Percentiles rank a stretch among this genome's conserved stretches.
Conservation (phyloP, 2,797 vertebrate species). For the Margarornis squamiger region DNA sequence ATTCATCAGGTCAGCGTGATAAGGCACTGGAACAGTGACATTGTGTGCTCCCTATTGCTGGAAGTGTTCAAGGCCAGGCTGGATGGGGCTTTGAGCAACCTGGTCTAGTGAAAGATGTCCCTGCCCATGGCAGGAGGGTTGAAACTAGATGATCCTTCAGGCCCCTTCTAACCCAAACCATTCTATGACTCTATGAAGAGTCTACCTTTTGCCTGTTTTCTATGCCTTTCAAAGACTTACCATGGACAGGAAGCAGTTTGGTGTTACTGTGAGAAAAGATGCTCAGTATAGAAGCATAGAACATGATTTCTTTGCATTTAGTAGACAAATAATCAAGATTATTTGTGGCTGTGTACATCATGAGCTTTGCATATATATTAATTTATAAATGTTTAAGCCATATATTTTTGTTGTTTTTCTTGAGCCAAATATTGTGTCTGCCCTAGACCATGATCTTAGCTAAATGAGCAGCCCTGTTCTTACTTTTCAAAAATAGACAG, state of each 20-base stretch:
- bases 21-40: neutral
- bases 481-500: neutral
- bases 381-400: neutral
- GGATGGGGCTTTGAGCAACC: neutral
- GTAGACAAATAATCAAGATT: neutral
- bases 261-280: neutral
- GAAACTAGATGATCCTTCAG: neutral
- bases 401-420: neutral
- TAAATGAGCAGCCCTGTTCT: neutral
- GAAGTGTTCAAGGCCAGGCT: neutral
- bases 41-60: rapidly evolving
- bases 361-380: neutral
- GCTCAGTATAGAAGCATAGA: neutral
- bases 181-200: neutral
- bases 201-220: neutral
- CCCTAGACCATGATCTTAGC: neutral
- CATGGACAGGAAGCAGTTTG: neutral
- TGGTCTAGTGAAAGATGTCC: neutral
- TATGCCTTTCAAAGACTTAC: neutral
- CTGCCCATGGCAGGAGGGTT: neutral
- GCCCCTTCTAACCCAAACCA: neutral
- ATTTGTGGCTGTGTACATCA: neutral
- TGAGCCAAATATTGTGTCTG: neutral
- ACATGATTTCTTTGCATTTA: neutral
- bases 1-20: neutral